Conservation (phyloP, 2,888 invertebrate genomes). For the Perizoma flavofasciatum region DNA sequence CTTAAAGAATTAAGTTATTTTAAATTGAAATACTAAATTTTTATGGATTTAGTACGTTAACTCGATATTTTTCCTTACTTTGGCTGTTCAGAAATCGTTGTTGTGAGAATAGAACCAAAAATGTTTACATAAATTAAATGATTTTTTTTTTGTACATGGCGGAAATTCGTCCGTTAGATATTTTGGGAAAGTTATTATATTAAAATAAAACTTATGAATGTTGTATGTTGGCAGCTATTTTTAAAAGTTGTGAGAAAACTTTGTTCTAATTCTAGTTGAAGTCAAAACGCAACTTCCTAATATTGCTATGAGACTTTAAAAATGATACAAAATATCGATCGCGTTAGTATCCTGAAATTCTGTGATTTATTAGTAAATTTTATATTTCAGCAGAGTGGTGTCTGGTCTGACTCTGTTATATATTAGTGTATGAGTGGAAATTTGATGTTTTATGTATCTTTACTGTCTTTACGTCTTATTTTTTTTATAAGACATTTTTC, state of each 20-base stretch:
- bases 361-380: slow-evolving; percentile 57
- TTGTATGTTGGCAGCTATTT: slow-evolving; percentile 2
- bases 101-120: slow-evolving; percentile 35
- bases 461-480: too few relatives aligned
- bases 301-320: background rate
- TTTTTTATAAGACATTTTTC: too few relatives aligned
- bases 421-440: slow-evolving; percentile 3
- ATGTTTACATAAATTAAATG: slow-evolving; percentile 26
- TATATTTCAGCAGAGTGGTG: slow-evolving; percentile 44
- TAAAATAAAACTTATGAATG: background rate
- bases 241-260: background rate
- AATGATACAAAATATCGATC: slow-evolving; percentile 30
- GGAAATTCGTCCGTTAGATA: slow-evolving; percentile 12
- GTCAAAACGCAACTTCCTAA: background rate
- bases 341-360: slow-evolving; percentile 51
- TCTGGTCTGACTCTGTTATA: slow-evolving; percentile 48
- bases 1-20: slow-evolving; percentile 7
- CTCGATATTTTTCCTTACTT: slow-evolving; percentile 17
- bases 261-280: background rate
- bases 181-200: background rate
- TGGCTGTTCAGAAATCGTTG: slow-evolving; percentile 16
- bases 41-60: too few relatives aligned
- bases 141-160: slow-evolving; percentile 1
- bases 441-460: slow-evolving; percentile 12
- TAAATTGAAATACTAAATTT: slow-evolving; percentile 12